Evolutionary conservation across 2,113 vertebrate species (phyloP).

Genomic region (Mormyrus iriodes): DNA sequence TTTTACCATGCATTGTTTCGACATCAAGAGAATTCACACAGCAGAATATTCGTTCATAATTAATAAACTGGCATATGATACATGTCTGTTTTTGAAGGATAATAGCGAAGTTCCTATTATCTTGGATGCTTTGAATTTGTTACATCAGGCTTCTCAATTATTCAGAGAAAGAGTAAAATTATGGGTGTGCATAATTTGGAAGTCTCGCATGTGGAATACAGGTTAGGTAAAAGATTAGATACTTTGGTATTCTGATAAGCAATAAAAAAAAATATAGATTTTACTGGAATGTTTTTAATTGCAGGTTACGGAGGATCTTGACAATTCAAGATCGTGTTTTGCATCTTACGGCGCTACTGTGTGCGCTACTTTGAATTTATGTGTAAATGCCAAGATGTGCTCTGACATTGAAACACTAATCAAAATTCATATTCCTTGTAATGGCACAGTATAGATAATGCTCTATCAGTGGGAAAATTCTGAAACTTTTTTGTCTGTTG

Average conservation of each 20-base stretch:
- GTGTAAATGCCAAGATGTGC: not conserved
- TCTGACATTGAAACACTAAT: not conserved
- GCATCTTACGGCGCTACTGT: not conserved
- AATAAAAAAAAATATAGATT: not conserved
- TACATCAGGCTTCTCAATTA: not conserved
- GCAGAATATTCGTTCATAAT: not conserved
- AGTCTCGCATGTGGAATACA: not conserved
- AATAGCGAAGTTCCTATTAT: not conserved
- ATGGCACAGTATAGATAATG: not conserved
- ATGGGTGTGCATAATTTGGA: not conserved
- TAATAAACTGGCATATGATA: not conserved
- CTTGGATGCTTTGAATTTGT: not conserved
- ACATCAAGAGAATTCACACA: not conserved
- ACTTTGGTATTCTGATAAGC: not conserved
- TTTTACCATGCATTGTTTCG: not conserved
- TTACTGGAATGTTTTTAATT: not conserved
- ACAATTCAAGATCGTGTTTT: not conserved
- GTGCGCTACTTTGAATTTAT: not conserved
- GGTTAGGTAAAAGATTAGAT: not conserved
- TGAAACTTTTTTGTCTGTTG: not conserved
- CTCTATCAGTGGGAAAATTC: not conserved
- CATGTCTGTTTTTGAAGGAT: not conserved
- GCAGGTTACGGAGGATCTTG: not conserved
- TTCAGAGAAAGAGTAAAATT: not conserved
- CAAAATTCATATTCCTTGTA: not conserved